Base-by-base conservation (phyloP, 2,888 invertebrate species). In the Yponomeuta cagnagella region DNA sequence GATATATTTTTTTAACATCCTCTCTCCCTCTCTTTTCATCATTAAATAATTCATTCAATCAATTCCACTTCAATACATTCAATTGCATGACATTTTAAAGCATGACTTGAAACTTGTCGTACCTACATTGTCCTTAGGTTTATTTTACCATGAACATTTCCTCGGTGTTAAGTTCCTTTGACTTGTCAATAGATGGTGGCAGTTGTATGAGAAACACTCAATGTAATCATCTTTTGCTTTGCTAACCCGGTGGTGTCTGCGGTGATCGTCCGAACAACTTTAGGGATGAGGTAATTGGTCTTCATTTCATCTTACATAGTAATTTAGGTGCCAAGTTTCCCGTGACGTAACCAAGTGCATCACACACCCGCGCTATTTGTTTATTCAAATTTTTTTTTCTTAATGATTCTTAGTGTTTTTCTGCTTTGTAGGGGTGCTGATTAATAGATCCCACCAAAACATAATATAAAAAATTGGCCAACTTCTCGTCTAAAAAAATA, bases 161-260 rank as follows among this genome's bases (percentile, higher is more conserved):
- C 15, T 58, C 5, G 43, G 43, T 43, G 43, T 43, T 43, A 43
- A 43, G 43, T 43, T 43, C 37, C 10, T 52, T 15, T 58, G 52
- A 58, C 52, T 58, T 58, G 52, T 58, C 52, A 52, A 30, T 90
- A 91, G 92, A 92, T 92, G 92, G 92, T 92, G 92, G 90, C 87
- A 89, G 92, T 90, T 90, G 82, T 92, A 92, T 90, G 92, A 92
- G 87, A 90, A 90, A 90, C 87, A 90, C 86, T 90, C 90, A 89
- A 89, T 89, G 81, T 91, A 90, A 89, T 89, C 90, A 89, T 89
- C 87, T 90, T 90, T 90, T 90, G 90, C 90, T 91, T 91, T 91
- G 87, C 90, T 90, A 89, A 89, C 89, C 79, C 30, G 90, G 87
- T 89, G 91, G 89, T 82, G 90, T 86, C 52, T 79, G 82, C 80